Evolutionary conservation across 2,113 vertebrate genomes (phyloP).

Genomic region (Theristicus caerulescens): DNA sequence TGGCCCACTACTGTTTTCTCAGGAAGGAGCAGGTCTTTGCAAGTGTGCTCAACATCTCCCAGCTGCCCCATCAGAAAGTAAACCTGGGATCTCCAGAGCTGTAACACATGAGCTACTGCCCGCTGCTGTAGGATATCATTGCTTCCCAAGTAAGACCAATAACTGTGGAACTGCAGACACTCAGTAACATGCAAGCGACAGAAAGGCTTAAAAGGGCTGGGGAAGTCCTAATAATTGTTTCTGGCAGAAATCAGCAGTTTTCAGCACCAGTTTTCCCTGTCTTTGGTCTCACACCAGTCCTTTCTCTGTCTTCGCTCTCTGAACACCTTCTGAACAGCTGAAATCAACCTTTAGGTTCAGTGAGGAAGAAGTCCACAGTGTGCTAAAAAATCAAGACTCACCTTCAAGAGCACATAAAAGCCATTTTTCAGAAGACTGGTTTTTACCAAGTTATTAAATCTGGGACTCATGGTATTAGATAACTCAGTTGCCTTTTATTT

Average conservation of each 20-base stretch:
- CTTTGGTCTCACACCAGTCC: neutral
- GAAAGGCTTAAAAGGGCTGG: neutral
- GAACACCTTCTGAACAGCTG: neutral
- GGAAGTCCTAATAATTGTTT: neutral
- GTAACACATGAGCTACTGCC: neutral
- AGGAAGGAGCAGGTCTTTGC: neutral
- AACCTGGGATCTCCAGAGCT: neutral
- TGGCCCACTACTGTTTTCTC: neutral
- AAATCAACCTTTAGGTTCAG: neutral
- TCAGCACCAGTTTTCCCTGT: neutral
- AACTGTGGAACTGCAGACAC: neutral
- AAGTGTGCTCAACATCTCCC: neutral
- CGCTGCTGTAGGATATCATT: neutral
- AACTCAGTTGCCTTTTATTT: neutral
- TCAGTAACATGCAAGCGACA: rapidly evolving
- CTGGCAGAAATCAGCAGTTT: neutral
- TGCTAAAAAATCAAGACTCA: neutral
- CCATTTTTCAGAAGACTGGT: neutral
- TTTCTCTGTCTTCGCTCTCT: neutral
- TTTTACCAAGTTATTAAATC: neutral
- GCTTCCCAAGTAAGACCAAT: neutral
- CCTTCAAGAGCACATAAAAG: neutral
- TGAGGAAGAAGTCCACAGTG: neutral
- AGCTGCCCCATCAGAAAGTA: neutral
- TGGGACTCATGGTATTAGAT: neutral